Evolutionary conservation across 2,113 vertebrate species (phyloP).

Genomic region (Aegithalos caudatus): DNA sequence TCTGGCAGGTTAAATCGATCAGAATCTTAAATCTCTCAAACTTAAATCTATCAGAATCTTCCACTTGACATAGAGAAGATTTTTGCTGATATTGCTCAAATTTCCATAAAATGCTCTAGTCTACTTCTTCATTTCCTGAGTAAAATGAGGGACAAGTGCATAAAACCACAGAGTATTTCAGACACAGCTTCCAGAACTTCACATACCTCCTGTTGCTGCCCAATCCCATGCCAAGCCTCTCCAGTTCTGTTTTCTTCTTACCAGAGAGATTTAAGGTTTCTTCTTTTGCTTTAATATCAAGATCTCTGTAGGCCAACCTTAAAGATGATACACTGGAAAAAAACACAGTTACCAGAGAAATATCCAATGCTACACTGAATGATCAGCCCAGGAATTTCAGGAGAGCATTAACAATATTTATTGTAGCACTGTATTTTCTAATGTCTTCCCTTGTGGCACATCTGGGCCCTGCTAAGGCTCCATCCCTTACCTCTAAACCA

Average conservation of each 20-base stretch:
- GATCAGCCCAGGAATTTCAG: background rate
- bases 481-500: background rate
- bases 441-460: background rate
- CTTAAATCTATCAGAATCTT: background rate
- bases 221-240: slow-evolving; percentile 92
- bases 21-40: background rate
- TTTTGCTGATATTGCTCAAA: background rate
- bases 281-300: slow-evolving; percentile 85
- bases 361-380: background rate
- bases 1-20: background rate
- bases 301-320: slow-evolving; percentile 84
- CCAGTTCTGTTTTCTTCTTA: slow-evolving; percentile 83
- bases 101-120: background rate
- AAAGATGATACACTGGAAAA: slow-evolving; percentile 79
- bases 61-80: background rate
- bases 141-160: background rate
- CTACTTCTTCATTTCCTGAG: background rate
- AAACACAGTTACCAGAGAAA: background rate
- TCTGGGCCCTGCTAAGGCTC: background rate
- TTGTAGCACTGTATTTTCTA: background rate
- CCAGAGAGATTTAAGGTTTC: slow-evolving; percentile 76
- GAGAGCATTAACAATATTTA: background rate
- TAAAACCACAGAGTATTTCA: background rate
- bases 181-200: background rate
- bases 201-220: slow-evolving; percentile 74